These are phyloP conservation scores for Megaleporinus macrocephalus DNA, from an alignment of 2,113 vertebrate genomes.

Conservation along the genomic window DNA sequence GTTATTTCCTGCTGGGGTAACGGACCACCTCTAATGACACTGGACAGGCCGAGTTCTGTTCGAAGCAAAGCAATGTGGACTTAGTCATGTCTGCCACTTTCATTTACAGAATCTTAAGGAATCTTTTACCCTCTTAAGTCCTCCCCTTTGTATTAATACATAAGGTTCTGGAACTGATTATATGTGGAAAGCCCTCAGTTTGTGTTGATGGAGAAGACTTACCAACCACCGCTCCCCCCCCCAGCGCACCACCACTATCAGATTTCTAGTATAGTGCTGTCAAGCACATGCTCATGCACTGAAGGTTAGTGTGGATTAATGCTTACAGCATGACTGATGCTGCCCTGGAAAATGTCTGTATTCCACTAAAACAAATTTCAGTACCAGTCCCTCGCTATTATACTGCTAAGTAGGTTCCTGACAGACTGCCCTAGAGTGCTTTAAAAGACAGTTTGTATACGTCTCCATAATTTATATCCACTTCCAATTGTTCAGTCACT, in stretches of 20 bases:
- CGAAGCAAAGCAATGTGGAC: background rate
- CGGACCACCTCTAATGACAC: background rate
- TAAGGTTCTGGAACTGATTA: background rate
- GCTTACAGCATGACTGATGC: background rate
- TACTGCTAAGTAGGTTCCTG: background rate
- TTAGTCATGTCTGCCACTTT: background rate
- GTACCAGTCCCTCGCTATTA: background rate
- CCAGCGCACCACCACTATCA: background rate
- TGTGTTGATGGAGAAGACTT: background rate
- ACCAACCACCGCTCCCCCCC: background rate
- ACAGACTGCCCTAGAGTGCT: background rate
- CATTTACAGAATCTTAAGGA: background rate
- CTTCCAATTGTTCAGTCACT: background rate
- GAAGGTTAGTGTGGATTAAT: conserved; percentile 1
- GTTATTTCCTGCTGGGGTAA: background rate
- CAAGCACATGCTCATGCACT: background rate
- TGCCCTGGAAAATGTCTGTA: background rate
- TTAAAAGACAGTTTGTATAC: conserved; percentile 9
- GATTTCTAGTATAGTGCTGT: conserved; percentile 7
- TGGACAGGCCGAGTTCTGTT: background rate
- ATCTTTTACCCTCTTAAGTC: background rate
- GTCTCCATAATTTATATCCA: background rate
- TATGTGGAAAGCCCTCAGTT: background rate
- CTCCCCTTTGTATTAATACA: background rate
- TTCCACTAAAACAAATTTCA: background rate